Percentiles rank a stretch among this genome's conserved stretches.
Conservation (phyloP, 1,140 invertebrate species). For the Trichogramma pretiosum region DNA sequence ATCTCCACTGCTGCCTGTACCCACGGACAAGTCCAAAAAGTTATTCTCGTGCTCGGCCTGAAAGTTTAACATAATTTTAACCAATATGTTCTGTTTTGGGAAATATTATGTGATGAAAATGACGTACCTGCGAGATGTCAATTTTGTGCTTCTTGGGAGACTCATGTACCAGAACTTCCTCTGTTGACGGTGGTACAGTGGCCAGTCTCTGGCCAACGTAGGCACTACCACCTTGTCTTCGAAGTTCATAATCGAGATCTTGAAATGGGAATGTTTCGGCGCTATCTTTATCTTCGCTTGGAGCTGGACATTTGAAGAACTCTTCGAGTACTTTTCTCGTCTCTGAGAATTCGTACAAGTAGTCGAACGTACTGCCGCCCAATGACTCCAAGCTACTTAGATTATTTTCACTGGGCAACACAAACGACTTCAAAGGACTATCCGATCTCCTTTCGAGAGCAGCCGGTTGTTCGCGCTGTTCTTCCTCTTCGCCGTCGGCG, state of each 20-base stretch:
- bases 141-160: conserved; percentile 41
- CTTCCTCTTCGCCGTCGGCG: background rate
- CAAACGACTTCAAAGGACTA: conserved; percentile 35
- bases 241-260: conserved; percentile 77
- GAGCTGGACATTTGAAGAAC: conserved; percentile 74
- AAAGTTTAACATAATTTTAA: conserved; percentile 16
- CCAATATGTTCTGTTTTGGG: too few relatives aligned
- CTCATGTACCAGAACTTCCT: conserved; percentile 45
- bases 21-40: conserved; percentile 55
- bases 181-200: conserved; percentile 47
- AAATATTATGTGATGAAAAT: background rate
- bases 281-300: conserved; percentile 50
- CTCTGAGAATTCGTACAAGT: conserved; percentile 83
- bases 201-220: conserved; percentile 73
- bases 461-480: background rate
- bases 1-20: conserved; percentile 60
- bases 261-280: conserved; percentile 45
- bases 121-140: conserved; percentile 29
- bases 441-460: conserved; percentile 29
- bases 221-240: conserved; percentile 60
- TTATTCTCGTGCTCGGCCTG: conserved; percentile 54
- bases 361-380: conserved; percentile 61
- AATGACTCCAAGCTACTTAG: conserved; percentile 39
- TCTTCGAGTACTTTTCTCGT: conserved; percentile 84
- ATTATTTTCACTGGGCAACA: conserved; percentile 35